phyloP scores from a whole-genome alignment of 1,140 invertebrate genomes.

The Leucophenga varia region DNA sequence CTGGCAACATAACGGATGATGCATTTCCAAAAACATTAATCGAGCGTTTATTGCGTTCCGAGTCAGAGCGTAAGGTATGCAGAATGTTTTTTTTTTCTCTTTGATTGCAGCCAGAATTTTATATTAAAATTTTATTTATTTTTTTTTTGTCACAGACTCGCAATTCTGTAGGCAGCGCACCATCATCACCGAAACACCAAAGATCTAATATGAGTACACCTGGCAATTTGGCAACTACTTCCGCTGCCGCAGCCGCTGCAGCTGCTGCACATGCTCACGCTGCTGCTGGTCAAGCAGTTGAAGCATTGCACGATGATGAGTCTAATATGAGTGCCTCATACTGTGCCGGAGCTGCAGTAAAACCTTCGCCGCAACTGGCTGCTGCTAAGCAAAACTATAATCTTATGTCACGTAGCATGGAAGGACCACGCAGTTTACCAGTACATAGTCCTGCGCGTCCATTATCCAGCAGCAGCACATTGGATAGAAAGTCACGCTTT shows the following conservation, averaged over 20 bases:
- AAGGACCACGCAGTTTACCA: conserved; percentile 61
- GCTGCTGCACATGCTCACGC: conserved; percentile 18
- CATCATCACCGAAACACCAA: conserved; percentile 65
- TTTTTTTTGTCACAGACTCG: conserved; percentile 34
- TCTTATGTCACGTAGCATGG: conserved; percentile 62
- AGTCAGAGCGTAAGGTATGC: conserved; percentile 51
- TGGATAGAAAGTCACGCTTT: conserved; percentile 61
- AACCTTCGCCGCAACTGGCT: conserved; percentile 38
- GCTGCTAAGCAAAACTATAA: conserved; percentile 42
- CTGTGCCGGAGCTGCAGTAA: conserved; percentile 29
- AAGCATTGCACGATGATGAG: conserved; percentile 44
- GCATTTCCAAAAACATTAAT: conserved; percentile 66
- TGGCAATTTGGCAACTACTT: conserved; percentile 38
- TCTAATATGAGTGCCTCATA: conserved; percentile 41
- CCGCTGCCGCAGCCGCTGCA: conserved; percentile 9
- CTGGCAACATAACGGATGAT: conserved; percentile 54
- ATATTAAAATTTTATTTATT: neutral
- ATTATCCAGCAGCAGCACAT: conserved; percentile 56
- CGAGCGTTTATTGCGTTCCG: conserved; percentile 63
- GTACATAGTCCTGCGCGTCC: conserved; percentile 51
- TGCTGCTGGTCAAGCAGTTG: conserved; percentile 39
- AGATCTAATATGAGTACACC: conserved; percentile 56
- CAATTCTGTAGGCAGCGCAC: conserved; percentile 63
- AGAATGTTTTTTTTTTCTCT: neutral
- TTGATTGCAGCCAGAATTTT: no score